Evolutionary conservation across 2,888 invertebrate genomes (phyloP), one percentile per base, ranked within the genome.

Genomic region (Pyrgus malvae): DNA sequence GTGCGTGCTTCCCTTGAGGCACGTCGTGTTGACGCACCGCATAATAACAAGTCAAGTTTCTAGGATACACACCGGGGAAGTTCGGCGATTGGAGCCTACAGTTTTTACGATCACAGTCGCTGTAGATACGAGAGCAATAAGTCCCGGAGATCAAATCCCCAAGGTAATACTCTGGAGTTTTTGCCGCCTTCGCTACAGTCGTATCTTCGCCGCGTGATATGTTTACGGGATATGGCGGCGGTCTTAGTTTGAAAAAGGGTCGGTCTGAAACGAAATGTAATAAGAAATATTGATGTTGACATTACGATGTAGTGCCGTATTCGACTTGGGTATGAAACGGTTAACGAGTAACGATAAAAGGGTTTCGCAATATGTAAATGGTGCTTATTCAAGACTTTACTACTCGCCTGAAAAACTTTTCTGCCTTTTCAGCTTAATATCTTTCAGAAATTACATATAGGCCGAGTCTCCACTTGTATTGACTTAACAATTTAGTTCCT

Each of bases 41-140:
- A 80, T 96, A 98, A 88, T 97, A 97, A 80, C 98, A 98, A 59
- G 98, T 97, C 71, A 98, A 93, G 84, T 98, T 98, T 65, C 98
- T 93, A 2, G 98, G 98, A 86, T 98, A 98, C 66, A 97, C 93
- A 66, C 97, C 97, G 21, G 97, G 97, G 86, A 95, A 97, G 91
- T 97, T 97, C 44, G 97, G 97, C 42, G 97, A 97, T 84, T 97
- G 97, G 72, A 97, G 92, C 73, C 96, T 93, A 89, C 97, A 97
- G 69, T 94, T 93, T 90, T 95, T 96, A 86, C 94, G 94, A 91
- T 97, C 96, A 87, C 97, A 97, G 88, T 97, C 96, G 83, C 96
- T 96, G 91, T 96, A 97, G 83, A 97, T 96, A 66, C 97, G 92
- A 58, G 97, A 97, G 90, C 97, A 97, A 90, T 97, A 97, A 61